Percentiles rank a stretch among this genome's conserved stretches.
Evolutionary conservation across 2,797 vertebrate species (phyloP).

Genomic region (Clarias laeviceps): DNA sequence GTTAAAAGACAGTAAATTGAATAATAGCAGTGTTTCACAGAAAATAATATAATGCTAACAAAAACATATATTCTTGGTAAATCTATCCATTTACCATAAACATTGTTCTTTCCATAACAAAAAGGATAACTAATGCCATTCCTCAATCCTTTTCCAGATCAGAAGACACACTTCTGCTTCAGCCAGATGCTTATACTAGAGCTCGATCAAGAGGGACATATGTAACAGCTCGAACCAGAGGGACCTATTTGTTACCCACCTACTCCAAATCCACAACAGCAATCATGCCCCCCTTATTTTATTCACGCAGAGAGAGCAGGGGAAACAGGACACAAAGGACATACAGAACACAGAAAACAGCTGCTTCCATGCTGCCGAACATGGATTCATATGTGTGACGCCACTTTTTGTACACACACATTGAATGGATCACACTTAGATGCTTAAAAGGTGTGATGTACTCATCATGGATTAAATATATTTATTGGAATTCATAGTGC

Average conservation of each 20-base stretch:
- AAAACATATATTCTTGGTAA: not conserved
- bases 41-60: not conserved
- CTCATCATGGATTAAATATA: not conserved
- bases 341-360: constrained; percentile 40
- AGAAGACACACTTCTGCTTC: not conserved
- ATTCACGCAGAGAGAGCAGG: constrained; percentile 50
- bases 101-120: not conserved
- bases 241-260: constrained; percentile 33
- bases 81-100: too few species aligned
- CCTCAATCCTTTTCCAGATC: constrained; percentile 30
- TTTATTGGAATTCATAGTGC: not conserved
- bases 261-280: constrained; percentile 24
- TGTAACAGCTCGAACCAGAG: constrained; percentile 37
- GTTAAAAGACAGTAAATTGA: not conserved
- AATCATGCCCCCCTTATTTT: constrained; percentile 32
- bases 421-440: not conserved
- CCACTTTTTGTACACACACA: not conserved
- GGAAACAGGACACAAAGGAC: constrained; percentile 55
- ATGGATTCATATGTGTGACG: constrained; percentile 71
- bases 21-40: not conserved
- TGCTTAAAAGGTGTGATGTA: not conserved
- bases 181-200: constrained; percentile 20
- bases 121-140: not conserved
- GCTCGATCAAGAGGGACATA: constrained; percentile 35
- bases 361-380: constrained; percentile 44